Conservation (phyloP, 2,113 vertebrate species). For the Amphiprion percula region DNA sequence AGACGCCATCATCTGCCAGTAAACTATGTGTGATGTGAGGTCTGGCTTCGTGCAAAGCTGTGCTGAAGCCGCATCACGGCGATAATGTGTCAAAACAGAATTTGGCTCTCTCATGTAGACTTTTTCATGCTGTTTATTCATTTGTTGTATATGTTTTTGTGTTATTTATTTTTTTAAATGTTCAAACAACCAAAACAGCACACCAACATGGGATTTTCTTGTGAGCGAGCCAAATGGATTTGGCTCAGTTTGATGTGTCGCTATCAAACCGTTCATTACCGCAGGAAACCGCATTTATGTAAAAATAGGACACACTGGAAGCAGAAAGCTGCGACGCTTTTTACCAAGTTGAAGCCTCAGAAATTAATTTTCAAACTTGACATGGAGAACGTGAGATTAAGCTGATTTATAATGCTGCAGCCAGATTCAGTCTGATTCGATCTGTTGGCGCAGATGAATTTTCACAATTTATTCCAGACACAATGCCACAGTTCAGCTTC, state of each 20-base stretch:
- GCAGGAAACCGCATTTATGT: slow-evolving; percentile 13
- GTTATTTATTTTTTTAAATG: not conserved
- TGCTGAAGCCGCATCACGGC: not conserved
- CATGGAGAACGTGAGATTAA: slow-evolving; percentile 25
- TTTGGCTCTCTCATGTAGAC: not conserved
- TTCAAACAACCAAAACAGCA: not conserved
- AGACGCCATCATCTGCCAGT: not conserved
- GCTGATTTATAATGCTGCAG: slow-evolving; percentile 37
- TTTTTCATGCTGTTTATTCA: not conserved
- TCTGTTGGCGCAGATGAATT: slow-evolving; percentile 52
- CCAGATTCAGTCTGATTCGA: slow-evolving; percentile 45
- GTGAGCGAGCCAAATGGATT: not conserved
- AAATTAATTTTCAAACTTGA: slow-evolving; percentile 57
- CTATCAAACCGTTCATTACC: not conserved
- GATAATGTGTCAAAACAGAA: not conserved
- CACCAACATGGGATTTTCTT: not conserved
- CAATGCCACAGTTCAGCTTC: slow-evolving; percentile 33
- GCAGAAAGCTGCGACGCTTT: not conserved
- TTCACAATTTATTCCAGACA: slow-evolving; percentile 62
- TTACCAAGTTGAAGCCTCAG: not conserved
- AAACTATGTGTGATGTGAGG: slow-evolving; percentile 1
- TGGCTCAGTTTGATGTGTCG: not conserved
- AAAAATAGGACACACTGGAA: slow-evolving; percentile 12
- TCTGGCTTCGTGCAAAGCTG: not conserved
- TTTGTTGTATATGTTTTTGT: not conserved